Evolutionary conservation across 2,113 vertebrate species (phyloP).

Genomic region (Meriones unguiculatus): DNA sequence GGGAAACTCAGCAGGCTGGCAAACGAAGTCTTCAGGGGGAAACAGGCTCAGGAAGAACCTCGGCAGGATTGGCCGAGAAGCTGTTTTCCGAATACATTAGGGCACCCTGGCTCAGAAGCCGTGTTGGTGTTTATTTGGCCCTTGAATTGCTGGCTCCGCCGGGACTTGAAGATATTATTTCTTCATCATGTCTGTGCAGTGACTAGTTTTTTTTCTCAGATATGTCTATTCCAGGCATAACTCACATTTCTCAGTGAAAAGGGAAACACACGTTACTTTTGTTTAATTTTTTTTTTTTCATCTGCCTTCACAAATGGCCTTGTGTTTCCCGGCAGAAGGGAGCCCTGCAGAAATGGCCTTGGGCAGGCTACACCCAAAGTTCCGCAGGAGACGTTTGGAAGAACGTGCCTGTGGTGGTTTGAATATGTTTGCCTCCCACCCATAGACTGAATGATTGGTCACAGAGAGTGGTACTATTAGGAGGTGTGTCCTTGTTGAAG

Average conservation of each 20-base stretch:
- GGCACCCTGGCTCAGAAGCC: neutral
- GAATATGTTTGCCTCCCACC: neutral
- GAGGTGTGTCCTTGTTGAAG: neutral
- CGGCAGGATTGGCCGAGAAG: neutral
- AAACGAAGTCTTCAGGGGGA: neutral
- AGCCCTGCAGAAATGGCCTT: neutral
- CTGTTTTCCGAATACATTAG: neutral
- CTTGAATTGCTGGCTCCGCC: neutral
- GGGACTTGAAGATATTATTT: neutral
- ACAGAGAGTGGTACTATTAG: neutral
- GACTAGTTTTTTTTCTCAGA: neutral
- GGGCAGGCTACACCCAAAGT: neutral
- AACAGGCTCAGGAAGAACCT: neutral
- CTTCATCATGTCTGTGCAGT: neutral
- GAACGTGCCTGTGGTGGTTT: neutral
- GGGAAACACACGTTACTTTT: neutral
- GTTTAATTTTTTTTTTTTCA: neutral
- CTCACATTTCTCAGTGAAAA: neutral
- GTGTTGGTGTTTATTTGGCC: neutral
- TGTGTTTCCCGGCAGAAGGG: neutral
- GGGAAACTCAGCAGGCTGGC: neutral
- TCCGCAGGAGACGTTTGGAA: neutral
- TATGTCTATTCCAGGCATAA: slow-evolving; percentile 5
- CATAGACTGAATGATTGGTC: neutral
- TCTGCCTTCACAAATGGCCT: neutral